These are phyloP conservation scores for Gallinago media DNA, from an alignment of 2,113 vertebrate genomes.

Conservation along the genomic window DNA sequence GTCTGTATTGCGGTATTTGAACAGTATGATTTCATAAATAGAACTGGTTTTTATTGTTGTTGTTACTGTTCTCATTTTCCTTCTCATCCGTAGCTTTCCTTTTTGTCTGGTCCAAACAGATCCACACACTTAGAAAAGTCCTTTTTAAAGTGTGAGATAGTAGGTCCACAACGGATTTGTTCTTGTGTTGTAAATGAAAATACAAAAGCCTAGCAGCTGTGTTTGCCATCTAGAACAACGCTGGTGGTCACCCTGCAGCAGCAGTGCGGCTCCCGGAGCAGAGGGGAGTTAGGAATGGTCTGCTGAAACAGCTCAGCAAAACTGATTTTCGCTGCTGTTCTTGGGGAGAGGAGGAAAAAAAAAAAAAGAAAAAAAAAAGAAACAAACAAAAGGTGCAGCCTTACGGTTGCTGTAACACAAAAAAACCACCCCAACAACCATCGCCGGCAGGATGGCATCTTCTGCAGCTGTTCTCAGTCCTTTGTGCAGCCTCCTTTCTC, in stretches of 20 bases:
- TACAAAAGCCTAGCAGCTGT: background rate
- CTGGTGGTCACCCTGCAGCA: background rate
- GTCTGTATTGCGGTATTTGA: background rate
- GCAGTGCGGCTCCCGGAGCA: background rate
- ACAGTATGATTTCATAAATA: slow-evolving; percentile 44
- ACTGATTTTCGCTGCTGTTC: background rate
- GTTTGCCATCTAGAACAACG: background rate
- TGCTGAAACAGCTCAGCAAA: background rate
- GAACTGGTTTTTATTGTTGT: background rate
- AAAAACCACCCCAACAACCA: background rate
- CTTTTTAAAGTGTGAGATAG: background rate
- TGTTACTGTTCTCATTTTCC: slow-evolving; percentile 18
- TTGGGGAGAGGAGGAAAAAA: background rate
- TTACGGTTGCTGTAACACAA: background rate
- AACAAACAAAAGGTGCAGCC: background rate
- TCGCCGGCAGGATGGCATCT: background rate
- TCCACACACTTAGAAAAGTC: slow-evolving; percentile 1
- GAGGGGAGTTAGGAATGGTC: background rate
- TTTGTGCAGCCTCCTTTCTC: background rate
- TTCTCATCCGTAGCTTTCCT: slow-evolving; percentile 24
- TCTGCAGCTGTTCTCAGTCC: background rate
- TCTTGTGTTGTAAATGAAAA: slow-evolving; percentile 21
- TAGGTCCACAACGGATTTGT: slow-evolving; percentile 40
- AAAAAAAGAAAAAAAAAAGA: too few species aligned
- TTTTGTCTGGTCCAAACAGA: slow-evolving; percentile 54